Percentiles rank a stretch among this genome's conserved stretches.
phyloP scores from a whole-genome alignment of 2,888 invertebrate species.

The Petrolisthes manimaculis region DNA sequence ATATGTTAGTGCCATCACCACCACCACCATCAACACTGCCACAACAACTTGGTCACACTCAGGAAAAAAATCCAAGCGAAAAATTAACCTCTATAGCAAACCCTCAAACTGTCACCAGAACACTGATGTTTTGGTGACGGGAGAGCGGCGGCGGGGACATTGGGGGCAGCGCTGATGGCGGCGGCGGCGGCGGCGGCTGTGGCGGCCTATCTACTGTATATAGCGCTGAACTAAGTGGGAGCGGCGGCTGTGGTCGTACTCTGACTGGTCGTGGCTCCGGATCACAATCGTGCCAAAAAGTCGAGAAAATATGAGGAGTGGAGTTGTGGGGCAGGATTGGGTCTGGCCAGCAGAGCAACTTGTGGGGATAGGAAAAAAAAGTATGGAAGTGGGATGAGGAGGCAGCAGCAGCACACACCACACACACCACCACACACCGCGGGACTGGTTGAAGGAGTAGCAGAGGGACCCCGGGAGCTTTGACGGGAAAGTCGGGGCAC shows the following conservation, averaged over 20 bases:
- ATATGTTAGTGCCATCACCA: too few species aligned
- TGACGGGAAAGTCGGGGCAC: slow-evolving; percentile 17
- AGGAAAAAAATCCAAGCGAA: neutral
- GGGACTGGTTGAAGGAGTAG: slow-evolving; percentile 51
- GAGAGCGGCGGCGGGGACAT: slow-evolving; percentile 34
- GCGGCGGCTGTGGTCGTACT: slow-evolving; percentile 12
- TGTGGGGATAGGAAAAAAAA: neutral
- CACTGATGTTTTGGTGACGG: slow-evolving; percentile 33
- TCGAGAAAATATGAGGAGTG: neutral
- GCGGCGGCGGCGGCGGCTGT: slow-evolving; percentile 22
- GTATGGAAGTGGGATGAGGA: neutral
- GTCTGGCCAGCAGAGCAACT: slow-evolving; percentile 4
- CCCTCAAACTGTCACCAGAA: slow-evolving; percentile 18
- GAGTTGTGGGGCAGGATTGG: neutral
- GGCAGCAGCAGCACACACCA: slow-evolving; percentile 33
- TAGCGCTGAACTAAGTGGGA: slow-evolving; percentile 15
- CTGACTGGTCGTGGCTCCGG: slow-evolving; percentile 9
- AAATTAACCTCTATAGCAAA: slow-evolving; percentile 8
- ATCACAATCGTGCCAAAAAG: neutral
- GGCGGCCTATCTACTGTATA: slow-evolving; percentile 1
- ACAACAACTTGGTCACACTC: slow-evolving; percentile 22
- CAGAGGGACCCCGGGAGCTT: slow-evolving; percentile 35
- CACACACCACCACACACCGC: slow-evolving; percentile 40
- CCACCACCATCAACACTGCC: too few species aligned
- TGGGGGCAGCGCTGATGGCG: slow-evolving; percentile 22